A percentile compares a stretch with the other conserved stretches of the same genome.
These are phyloP conservation scores for Argentina silus DNA, from an alignment of 2,797 vertebrate genomes.

Conservation along the genomic window DNA sequence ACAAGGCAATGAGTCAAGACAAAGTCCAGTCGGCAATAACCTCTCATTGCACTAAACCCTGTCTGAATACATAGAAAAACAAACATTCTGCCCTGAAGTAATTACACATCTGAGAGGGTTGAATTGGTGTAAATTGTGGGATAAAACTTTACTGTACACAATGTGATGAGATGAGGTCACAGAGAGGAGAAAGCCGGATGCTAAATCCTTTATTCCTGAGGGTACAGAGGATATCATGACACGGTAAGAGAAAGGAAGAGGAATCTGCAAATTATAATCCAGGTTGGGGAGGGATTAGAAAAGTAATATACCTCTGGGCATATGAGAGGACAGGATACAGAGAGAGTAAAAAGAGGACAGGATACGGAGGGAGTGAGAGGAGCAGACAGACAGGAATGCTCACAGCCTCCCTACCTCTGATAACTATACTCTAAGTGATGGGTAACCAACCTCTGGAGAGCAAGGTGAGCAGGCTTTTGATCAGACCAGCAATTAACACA, in stretches of 20 bases:
- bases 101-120: too few relatives aligned
- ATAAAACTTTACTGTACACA: neutral
- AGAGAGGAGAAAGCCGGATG: neutral
- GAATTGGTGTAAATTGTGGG: neutral
- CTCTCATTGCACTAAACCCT: too few relatives aligned
- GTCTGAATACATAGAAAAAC: too few relatives aligned
- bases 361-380: neutral
- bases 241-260: neutral
- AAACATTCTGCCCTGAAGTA: too few relatives aligned
- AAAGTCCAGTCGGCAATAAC: too few relatives aligned
- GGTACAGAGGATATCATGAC: neutral
- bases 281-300: neutral
- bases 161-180: neutral
- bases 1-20: too few relatives aligned
- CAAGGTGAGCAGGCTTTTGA: neutral
- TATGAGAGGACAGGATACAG: neutral
- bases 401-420: neutral
- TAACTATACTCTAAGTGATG: neutral
- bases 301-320: neutral
- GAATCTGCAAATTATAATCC: neutral
- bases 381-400: neutral
- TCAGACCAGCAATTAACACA: neutral
- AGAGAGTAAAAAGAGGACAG: neutral
- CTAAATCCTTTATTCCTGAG: neutral
- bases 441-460: neutral